Evolutionary conservation across 2,113 vertebrate genomes (phyloP).

Genomic region (Oriolus oriolus): DNA sequence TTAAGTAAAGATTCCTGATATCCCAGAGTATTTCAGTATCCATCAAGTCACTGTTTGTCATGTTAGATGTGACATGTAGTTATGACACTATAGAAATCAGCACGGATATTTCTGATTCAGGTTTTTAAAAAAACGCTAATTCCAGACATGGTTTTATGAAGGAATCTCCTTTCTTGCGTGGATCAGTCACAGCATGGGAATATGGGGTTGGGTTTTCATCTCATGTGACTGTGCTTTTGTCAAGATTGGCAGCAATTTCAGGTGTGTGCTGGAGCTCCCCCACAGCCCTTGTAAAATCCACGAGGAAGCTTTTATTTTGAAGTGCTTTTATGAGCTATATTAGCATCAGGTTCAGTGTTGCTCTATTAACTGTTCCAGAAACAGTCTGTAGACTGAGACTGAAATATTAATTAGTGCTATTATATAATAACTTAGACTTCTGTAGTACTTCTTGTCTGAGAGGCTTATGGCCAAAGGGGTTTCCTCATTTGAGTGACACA

Average conservation of each 20-base stretch:
- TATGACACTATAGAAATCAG: neutral
- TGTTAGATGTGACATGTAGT: neutral
- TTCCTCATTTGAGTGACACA: neutral
- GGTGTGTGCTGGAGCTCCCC: neutral
- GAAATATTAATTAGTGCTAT: constrained; percentile 23
- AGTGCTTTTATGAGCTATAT: neutral
- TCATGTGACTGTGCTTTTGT: neutral
- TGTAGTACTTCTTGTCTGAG: neutral
- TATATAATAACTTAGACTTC: neutral
- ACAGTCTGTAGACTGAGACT: neutral
- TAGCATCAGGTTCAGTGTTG: neutral
- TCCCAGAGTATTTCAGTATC: neutral
- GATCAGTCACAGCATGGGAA: neutral
- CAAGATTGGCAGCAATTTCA: neutral
- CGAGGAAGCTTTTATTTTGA: neutral
- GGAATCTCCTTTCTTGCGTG: neutral
- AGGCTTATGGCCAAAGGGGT: neutral
- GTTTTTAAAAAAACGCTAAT: neutral
- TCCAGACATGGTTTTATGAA: neutral
- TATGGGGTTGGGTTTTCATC: neutral
- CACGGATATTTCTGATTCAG: neutral
- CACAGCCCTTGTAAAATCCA: neutral
- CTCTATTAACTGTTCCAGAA: constrained; percentile 13
- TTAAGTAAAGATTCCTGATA: neutral
- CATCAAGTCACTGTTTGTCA: neutral